Evolutionary conservation across 64 coral and sea anemone genomes (phyloP), one percentile per base, ranked within the genome.

Genomic region (Orbicella faveolata): DNA sequence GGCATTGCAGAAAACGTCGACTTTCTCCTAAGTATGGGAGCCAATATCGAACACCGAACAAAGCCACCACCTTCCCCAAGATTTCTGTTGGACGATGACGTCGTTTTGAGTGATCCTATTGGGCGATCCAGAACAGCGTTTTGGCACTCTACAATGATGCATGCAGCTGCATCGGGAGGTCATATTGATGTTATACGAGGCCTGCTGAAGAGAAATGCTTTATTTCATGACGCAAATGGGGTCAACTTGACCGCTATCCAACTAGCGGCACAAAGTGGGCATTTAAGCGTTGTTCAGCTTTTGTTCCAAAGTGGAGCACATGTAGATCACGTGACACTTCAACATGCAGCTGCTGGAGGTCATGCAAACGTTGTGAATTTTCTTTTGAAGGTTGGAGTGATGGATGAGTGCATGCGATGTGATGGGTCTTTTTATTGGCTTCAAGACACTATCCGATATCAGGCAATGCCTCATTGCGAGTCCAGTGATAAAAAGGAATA

Each of bases 351-450:
- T 9, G 26, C 17, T 15, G 72, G 36, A 59, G 88, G 88, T 1
- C 89, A 90, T 83, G 12, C 18, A 53, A 4, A 74, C 2, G 62
- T 75, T 18, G 89, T 90, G 3, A 11, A 34, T 3, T 90, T 83
- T 75, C 19, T 90, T 6, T 23, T 83, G 12, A 57, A 41, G 26
- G 4, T 36, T n/a, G 69, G 79, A 30, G 34, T 83, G 14, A 2
- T 11, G 0, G 89, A 83, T 51, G 25, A 17, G 1, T 90, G 89
- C 54, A 73, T 83, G 41, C 65, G 79, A 39, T 90, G 89, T 15
- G 68, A 90, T 18, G 89, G 89, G 2, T 83, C 79, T 7, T 90
- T 90, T 70, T 75, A 83, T 14, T 90, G 89, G 89, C 65, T 82
- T 41, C 52, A 44, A 70, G 35, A 72, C 57, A 36, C 18, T 48